phyloP scores from a whole-genome alignment of 2,113 vertebrate genomes.

The Xiphias gladius region DNA sequence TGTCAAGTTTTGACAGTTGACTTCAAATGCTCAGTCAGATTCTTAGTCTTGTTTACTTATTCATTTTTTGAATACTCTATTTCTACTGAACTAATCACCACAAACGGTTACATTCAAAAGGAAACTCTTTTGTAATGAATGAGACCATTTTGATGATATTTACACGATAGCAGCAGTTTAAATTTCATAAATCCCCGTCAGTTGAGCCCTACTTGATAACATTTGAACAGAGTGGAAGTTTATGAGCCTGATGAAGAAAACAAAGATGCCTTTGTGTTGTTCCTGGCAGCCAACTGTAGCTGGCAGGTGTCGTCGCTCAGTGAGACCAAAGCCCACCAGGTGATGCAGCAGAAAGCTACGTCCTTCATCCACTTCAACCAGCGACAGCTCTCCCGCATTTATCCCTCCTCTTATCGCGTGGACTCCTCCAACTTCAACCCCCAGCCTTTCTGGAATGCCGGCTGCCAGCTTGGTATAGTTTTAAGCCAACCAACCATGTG shows the following conservation, averaged over 20 bases:
- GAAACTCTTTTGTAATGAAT: background rate
- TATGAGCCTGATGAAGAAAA: background rate
- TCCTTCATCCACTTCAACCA: slow-evolving; percentile 95
- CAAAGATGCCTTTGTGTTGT: background rate
- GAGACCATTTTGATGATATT: background rate
- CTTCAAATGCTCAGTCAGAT: too few relatives aligned
- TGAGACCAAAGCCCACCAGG: slow-evolving; percentile 95
- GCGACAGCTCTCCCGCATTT: slow-evolving; percentile 94
- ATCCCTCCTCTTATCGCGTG: slow-evolving; percentile 95
- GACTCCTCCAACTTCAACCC: slow-evolving; percentile 99
- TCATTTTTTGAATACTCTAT: background rate
- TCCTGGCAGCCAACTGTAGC: slow-evolving; percentile 85
- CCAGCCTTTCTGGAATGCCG: slow-evolving; percentile 97
- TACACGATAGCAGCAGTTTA: background rate
- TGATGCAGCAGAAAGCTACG: slow-evolving; percentile 92
- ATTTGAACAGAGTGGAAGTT: background rate
- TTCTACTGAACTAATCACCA: background rate
- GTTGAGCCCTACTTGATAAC: background rate
- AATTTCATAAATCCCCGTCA: background rate
- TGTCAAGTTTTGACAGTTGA: too few relatives aligned
- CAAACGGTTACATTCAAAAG: too few relatives aligned
- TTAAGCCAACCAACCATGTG: too few relatives aligned
- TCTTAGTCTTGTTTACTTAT: too few relatives aligned
- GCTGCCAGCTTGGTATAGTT: slow-evolving; percentile 93
- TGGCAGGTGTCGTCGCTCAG: slow-evolving; percentile 99